phyloP scores from a whole-genome alignment of 1,140 invertebrate species.

The Gonatopus flavifemur region DNA sequence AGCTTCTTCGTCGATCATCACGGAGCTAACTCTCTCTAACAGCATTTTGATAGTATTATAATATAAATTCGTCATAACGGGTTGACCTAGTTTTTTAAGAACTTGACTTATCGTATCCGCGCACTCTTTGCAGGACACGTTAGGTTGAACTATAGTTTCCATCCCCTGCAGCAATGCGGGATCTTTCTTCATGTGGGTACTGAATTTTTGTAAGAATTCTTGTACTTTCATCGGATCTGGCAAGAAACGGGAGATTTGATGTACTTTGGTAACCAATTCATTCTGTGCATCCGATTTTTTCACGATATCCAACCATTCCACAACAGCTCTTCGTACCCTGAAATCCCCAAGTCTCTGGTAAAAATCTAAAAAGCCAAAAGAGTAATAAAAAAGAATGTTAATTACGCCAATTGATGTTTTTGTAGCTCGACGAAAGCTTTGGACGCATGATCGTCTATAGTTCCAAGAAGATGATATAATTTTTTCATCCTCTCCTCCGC shows the following conservation, averaged over 20 bases:
- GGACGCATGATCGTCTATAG: slow-evolving; percentile 92
- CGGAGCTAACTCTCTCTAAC: slow-evolving; percentile 89
- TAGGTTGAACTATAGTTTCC: slow-evolving; percentile 82
- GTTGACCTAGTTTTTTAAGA: slow-evolving; percentile 91
- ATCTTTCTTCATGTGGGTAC: slow-evolving; percentile 78
- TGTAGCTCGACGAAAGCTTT: slow-evolving; percentile 95
- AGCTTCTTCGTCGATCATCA: slow-evolving; percentile 91
- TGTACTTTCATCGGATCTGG: slow-evolving; percentile 91
- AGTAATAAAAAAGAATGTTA: slow-evolving; percentile 15
- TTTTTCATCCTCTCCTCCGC: slow-evolving; percentile 92
- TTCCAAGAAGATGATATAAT: slow-evolving; percentile 87
- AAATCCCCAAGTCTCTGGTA: slow-evolving; percentile 12
- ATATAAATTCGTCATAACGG: slow-evolving; percentile 91
- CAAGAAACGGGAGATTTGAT: slow-evolving; percentile 71
- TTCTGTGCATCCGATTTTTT: slow-evolving; percentile 69
- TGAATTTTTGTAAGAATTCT: slow-evolving; percentile 90
- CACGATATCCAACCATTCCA: slow-evolving; percentile 83
- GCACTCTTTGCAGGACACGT: slow-evolving; percentile 88
- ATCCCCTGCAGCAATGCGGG: slow-evolving; percentile 76
- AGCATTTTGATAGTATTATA: slow-evolving; percentile 96
- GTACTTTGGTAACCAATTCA: slow-evolving; percentile 68
- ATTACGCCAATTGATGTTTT: slow-evolving; percentile 82
- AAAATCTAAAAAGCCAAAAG: slow-evolving; percentile 15
- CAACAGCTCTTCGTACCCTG: slow-evolving; percentile 78
- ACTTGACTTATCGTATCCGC: slow-evolving; percentile 76